Evolutionary conservation across 2,888 invertebrate genomes (phyloP), one percentile per base, ranked within the genome.

Genomic region (Callyntrura guangdongensis): DNA sequence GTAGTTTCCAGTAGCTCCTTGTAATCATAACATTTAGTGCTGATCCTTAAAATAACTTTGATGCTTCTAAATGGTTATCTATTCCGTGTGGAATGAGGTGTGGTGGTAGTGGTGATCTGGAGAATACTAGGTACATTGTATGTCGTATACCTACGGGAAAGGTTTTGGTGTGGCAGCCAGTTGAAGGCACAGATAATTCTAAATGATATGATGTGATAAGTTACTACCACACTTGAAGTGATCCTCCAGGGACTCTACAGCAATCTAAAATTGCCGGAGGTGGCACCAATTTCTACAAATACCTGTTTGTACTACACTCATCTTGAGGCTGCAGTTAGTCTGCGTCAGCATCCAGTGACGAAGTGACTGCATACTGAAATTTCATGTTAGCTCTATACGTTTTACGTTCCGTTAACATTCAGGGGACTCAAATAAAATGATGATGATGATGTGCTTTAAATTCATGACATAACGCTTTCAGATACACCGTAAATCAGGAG

Each of bases 211-310:
- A 74, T 74, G 86, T 74, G 56, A 77, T 77, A 86, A 77, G 61
- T 45, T 64, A 77, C 64, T 79, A 47, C 86, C 86, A 86, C 86
- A 86, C 86, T 86, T 86, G 86, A 79, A 25, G 45, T 56, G 79
- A 53, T 25, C 79, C 86, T 86, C 64, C n/a, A 79, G 86, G 86
- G 77, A 2, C 59, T 64, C n/a, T n/a, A 69, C 36, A 47, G 12
- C 1, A 74, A 74, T 14, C 6, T 53, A 22, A 53, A 25, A 22
- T 22, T 22, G 25, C 53, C 74, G 12, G 61, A 64, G 61, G 47
- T 86, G 74, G 74, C 20, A 79, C 14, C 25, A 36, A 9, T 11
- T 72, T 69, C 5, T 77, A 2, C n/a, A 49, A 85, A 47, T 72
- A 69, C 47, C 36, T 69, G 36, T 17, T 61, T 47, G 83, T 61